Evolutionary conservation across 2,888 invertebrate species (phyloP), one percentile per base, ranked within the genome.

Genomic region (Sarcophaga subvicina): DNA sequence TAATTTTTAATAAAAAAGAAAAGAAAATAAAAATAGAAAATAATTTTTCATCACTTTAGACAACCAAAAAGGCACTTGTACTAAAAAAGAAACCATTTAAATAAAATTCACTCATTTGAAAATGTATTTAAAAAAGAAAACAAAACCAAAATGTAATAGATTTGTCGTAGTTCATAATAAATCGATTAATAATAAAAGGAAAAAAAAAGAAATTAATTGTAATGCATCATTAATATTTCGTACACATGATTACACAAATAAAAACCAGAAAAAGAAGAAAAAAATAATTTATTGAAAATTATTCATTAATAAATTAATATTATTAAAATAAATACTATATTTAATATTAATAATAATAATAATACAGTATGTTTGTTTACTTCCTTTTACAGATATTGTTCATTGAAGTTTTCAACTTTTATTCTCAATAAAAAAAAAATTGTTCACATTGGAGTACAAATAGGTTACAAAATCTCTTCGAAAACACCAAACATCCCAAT

Each of bases 221-320:
- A 83, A 71, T 82, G 45, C 83, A 78, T 67, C 71, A 83, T 76
- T 59, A 77, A 77, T 78, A 80, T 86, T 73, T 86, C 80, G 69
- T 77, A 69, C 69, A 75, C 62, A 73, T 77, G 72, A 83, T 71
- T 71, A 79, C 64, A 79, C 70, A 75, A 49, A 49, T 27, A 69
- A 66, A 49, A 71, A 59, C 20, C 11, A 67, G 10, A 77, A 37
- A 2, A 10, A 77, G 25, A 82, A 78, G 5, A 54, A 81, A 66
- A 75, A 72, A 54, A 72, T 72, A 80, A 80, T 80, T 83, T 82
- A 83, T 45, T 83, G 49, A 67, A 54, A 81, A 85, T 79, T 82
- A 85, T 81, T 83, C 37, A 79, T 79, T 72, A 86, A 83, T 60
- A 54, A 69, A 73, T 72, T 67, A 69, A 72, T 72, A 84, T n/a